phyloP scores from a whole-genome alignment of 2,113 vertebrate genomes.

The Poecilia latipinna region DNA sequence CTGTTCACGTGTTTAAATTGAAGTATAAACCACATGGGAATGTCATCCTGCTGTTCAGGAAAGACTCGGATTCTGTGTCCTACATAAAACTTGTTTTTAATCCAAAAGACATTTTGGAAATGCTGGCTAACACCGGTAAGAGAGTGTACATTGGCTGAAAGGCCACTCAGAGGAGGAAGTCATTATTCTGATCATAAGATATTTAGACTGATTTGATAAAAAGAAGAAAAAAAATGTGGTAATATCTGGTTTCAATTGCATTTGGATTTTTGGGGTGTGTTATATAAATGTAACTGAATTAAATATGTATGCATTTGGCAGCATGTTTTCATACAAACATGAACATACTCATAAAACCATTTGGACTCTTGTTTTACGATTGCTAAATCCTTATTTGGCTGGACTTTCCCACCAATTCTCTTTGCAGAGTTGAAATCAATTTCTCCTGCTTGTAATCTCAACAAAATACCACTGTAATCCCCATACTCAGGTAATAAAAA shows the following conservation, averaged over 20 bases:
- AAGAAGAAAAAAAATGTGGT: too few species aligned
- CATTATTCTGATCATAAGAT: too few species aligned
- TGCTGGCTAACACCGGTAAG: too few species aligned
- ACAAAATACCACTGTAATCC: slow-evolving; percentile 54
- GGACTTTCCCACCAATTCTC: slow-evolving; percentile 36
- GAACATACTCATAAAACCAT: neutral
- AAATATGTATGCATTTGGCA: neutral
- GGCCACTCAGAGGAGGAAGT: too few species aligned
- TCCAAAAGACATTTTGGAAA: too few species aligned
- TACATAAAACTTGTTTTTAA: too few species aligned
- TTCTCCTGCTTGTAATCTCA: slow-evolving; percentile 49
- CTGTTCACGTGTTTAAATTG: too few species aligned
- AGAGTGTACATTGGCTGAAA: too few species aligned
- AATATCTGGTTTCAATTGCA: neutral
- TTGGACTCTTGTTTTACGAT: slow-evolving; percentile 9
- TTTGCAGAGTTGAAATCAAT: slow-evolving; percentile 49
- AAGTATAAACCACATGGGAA: too few species aligned
- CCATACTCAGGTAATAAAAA: slow-evolving; percentile 28
- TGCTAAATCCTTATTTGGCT: slow-evolving; percentile 48
- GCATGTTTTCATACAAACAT: neutral
- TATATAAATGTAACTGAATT: neutral
- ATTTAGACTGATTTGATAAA: too few species aligned
- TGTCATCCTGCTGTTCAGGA: too few species aligned
- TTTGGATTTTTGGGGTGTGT: neutral
- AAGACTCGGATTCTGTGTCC: too few species aligned